Evolutionary conservation across 2,113 vertebrate species (phyloP), one percentile per base, ranked within the genome.

Genomic region (Tympanuchus pallidicinctus): DNA sequence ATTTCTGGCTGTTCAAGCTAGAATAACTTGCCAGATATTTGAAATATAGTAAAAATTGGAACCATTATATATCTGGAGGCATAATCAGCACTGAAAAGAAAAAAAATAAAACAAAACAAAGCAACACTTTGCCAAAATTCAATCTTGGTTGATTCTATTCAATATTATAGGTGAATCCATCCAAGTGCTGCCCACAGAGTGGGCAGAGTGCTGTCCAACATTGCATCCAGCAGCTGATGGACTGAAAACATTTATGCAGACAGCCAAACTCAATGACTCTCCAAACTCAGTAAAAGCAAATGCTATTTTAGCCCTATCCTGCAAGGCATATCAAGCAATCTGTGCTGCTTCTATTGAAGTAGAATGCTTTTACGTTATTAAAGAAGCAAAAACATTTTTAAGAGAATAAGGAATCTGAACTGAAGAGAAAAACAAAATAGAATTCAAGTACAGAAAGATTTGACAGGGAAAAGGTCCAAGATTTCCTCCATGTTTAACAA

Each of bases 21-120:
- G 77, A 88, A 32, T 20, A 94, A 80, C 47, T 89, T 88, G 67
- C 64, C 71, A 92, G 47, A 13, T 81, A 86, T n/a, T 91, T 88
- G 64, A 83, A 92, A 94, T 63, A n/a, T 20, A 65, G 74, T 20
- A 60, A 82, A 86, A 89, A 88, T 28, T 83, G 32, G 50, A 88
- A 61, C 64, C 27, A 64, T 89, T 85, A 67, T 12, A 16, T 77
- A 87, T 80, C 69, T 88, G 79, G 38, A 92, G 25, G 52, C 76
- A 90, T n/a, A 91, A 91, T 71, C 50, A 77, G 11, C 38, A 65
- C 34, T 52, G 38, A 76, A 89, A 82, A 89, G 34, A 34, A 22
- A 45, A 16, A 43, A 45, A 61, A 50, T 4, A 61, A 0, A 21
- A 48, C 47, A 50, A 21, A 61, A 0, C 56, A 77, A 90, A 82